Evolutionary conservation across 2,113 vertebrate genomes (phyloP), one percentile per base, ranked within the genome.

Genomic region (Syngnathoides biaculeatus): DNA sequence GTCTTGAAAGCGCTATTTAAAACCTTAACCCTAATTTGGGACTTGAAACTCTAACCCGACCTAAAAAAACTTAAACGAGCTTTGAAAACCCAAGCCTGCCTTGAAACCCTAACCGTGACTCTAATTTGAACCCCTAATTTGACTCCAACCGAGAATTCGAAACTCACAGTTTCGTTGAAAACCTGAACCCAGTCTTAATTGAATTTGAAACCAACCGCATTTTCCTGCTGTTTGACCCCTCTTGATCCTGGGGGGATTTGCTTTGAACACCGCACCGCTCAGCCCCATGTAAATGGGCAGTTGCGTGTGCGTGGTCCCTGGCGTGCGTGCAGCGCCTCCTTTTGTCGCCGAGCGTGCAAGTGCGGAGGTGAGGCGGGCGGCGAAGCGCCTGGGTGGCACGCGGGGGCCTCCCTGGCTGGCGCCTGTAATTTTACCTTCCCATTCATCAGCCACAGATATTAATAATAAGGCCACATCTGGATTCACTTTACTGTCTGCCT

Each of bases 381-480:
- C 74, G 87, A 92, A 81, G 91, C 82, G 90, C 92, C 89, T 90
- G 91, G 89, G 91, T 84, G 84, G 92, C 53, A 43, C 60, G 75
- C 83, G 88, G 93, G 93, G 93, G 94, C 93, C 94, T 94, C 89
- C 1, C 89, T 86, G 89, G 84, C 91, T 91, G 93, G 93, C 93
- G 94, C 94, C 94, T 92, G 94, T 93, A 94, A 94, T 95, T 94
- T 94, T 94, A 96, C 94, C 94, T 96, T 95, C 93, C 93, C 93
- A 95, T 95, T 95, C 95, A 95, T 95, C 95, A 94, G 94, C 88
- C 92, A 90, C 90, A 92, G 93, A 96, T 95, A 95, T 92, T 95
- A 95, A 94, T 95, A 94, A 95, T 95, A 95, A 94, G 92, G 92
- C 91, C 92, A 94, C 94, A 95, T 96, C 95, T 95, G 95, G 95